Percentiles rank a stretch among this genome's conserved stretches.
phyloP scores from a whole-genome alignment of 2,888 invertebrate species.

The Calliphora vomitoria region DNA sequence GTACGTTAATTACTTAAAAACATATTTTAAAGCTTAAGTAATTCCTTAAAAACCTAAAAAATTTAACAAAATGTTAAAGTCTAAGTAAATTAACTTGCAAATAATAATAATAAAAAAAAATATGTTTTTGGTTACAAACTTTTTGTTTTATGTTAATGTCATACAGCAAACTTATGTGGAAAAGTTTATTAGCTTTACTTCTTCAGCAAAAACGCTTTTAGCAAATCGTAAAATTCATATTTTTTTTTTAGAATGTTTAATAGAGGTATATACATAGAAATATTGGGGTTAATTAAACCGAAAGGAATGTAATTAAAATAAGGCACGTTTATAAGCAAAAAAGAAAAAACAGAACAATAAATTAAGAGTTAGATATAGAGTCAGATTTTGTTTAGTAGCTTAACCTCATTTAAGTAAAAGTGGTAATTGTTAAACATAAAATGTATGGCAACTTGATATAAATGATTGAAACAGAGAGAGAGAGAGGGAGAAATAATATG shows the following conservation, averaged over 20 bases:
- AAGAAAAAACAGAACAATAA: not conserved
- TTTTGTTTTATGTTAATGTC: slow-evolving; percentile 21
- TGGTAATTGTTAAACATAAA: too few species aligned
- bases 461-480: too few species aligned
- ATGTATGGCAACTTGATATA: too few species aligned
- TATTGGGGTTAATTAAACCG: slow-evolving; percentile 4
- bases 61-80: too few species aligned
- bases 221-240: slow-evolving; percentile 3
- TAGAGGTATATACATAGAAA: not conserved
- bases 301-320: slow-evolving; percentile 1
- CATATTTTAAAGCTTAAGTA: too few species aligned
- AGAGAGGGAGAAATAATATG: too few species aligned
- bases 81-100: not conserved
- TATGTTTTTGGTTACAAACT: slow-evolving; percentile 15
- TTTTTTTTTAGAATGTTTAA: not conserved
- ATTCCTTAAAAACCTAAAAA: too few species aligned
- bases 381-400: too few species aligned
- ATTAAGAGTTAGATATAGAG: not conserved
- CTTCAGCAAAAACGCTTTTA: not conserved
- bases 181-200: not conserved
- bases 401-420: too few species aligned
- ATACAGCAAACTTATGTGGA: not conserved
- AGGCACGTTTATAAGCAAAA: not conserved
- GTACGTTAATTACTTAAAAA: too few species aligned
- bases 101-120: slow-evolving; percentile 1